A percentile compares a stretch with the other conserved stretches of the same genome.
phyloP scores from a whole-genome alignment of 2,888 invertebrate genomes.

The Marasmarcha lunaedactyla region DNA sequence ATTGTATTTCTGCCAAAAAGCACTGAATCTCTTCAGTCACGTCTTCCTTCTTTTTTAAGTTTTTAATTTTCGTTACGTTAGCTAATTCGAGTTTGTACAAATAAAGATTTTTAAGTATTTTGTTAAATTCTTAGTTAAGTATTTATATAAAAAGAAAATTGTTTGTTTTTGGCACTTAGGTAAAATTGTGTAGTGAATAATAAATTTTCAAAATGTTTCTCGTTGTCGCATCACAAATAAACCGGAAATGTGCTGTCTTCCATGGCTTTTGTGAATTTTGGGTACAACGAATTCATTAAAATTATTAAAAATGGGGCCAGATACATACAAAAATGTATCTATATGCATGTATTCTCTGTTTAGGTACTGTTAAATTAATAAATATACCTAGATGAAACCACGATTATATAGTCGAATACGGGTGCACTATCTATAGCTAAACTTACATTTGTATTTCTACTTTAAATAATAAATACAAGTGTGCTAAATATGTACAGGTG shows the following conservation, averaged over 20 bases:
- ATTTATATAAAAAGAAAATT: not conserved
- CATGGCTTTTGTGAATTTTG: not conserved
- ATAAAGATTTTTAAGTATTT: constrained; percentile 1
- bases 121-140: not conserved
- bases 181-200: not conserved
- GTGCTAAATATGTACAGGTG: no score
- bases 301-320: no score
- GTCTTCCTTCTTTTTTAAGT: constrained; percentile 2
- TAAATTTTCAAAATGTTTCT: not conserved
- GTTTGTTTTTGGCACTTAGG: not conserved
- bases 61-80: not conserved
- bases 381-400: no score
- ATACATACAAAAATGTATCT: no score
- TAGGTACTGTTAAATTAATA: no score
- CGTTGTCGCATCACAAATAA: no score
- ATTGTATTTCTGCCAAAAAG: not conserved
- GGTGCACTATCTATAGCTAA: no score
- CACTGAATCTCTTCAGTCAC: constrained; percentile 4
- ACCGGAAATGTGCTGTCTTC: not conserved
- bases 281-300: not conserved
- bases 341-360: no score
- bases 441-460: no score
- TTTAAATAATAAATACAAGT: no score
- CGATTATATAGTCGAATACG: no score
- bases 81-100: not conserved